phyloP scores from a whole-genome alignment of 2,113 vertebrate genomes.

The Polyodon spathula region DNA sequence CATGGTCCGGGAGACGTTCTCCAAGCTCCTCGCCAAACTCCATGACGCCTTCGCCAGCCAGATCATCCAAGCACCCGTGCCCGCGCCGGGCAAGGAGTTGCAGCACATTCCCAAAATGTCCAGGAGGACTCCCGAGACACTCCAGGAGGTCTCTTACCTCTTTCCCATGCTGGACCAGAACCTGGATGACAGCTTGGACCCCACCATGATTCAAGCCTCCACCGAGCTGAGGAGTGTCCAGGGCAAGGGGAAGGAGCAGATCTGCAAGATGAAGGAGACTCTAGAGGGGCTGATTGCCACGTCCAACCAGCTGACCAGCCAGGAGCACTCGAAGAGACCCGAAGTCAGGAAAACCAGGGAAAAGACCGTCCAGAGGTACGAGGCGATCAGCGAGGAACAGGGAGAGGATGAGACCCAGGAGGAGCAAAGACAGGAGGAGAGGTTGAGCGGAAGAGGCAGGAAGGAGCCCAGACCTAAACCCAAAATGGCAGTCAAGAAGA shows the following conservation, averaged over 20 bases:
- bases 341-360: neutral
- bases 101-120: too few relatives aligned
- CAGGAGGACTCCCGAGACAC: too few relatives aligned
- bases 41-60: neutral
- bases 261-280: slow-evolving; percentile 4
- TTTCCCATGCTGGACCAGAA: neutral
- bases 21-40: neutral
- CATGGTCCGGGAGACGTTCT: neutral
- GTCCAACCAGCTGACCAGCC: neutral
- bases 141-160: too few relatives aligned
- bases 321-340: neutral
- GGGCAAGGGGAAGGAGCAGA: slow-evolving; percentile 13
- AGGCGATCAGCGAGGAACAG: too few relatives aligned
- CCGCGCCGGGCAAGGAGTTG: too few relatives aligned
- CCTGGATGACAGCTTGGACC: neutral
- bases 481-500: neutral
- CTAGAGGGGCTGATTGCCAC: neutral
- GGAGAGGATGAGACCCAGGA: too few relatives aligned
- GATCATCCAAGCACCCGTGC: neutral
- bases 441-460: neutral
- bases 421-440: neutral
- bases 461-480: neutral
- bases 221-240: slow-evolving; percentile 6
- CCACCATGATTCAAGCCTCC: neutral
- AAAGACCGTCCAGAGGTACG: too few relatives aligned